phyloP scores from a whole-genome alignment of 2,888 invertebrate genomes.

The Brachylomia viminalis region DNA sequence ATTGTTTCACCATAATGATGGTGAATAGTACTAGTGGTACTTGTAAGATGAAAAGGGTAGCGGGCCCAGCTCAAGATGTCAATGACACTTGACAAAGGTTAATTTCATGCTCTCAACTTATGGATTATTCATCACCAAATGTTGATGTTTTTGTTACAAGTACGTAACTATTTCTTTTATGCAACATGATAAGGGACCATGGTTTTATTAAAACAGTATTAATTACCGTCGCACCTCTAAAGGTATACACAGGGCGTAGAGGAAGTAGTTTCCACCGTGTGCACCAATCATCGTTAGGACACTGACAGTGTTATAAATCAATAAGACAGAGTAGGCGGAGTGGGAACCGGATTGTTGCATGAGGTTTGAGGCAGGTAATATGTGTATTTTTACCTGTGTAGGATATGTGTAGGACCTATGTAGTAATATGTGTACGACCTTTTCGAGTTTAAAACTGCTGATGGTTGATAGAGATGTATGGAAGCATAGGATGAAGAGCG shows the following conservation, averaged over 20 bases:
- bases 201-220: background rate
- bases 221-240: conserved; percentile 4
- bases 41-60: too few relatives aligned
- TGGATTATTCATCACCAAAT: too few relatives aligned
- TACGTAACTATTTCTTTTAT: background rate
- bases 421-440: conserved; percentile 20
- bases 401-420: too few relatives aligned
- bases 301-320: conserved; percentile 41
- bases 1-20: too few relatives aligned
- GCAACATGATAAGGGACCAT: too few relatives aligned
- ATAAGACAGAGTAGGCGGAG: conserved; percentile 17
- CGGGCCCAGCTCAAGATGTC: too few relatives aligned
- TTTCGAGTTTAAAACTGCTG: conserved; percentile 16
- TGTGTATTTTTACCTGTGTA: too few relatives aligned
- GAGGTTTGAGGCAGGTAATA: conserved; percentile 21
- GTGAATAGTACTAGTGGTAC: too few relatives aligned
- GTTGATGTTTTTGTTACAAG: too few relatives aligned
- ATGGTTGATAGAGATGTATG: background rate
- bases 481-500: background rate
- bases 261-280: conserved; percentile 20
- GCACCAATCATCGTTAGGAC: conserved; percentile 53
- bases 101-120: too few relatives aligned
- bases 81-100: too few relatives aligned
- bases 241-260: background rate
- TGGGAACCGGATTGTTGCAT: conserved; percentile 5